Evolutionary conservation across 1,140 invertebrate genomes (phyloP), one percentile per base, ranked within the genome.

Genomic region (Camponotus floridanus): DNA sequence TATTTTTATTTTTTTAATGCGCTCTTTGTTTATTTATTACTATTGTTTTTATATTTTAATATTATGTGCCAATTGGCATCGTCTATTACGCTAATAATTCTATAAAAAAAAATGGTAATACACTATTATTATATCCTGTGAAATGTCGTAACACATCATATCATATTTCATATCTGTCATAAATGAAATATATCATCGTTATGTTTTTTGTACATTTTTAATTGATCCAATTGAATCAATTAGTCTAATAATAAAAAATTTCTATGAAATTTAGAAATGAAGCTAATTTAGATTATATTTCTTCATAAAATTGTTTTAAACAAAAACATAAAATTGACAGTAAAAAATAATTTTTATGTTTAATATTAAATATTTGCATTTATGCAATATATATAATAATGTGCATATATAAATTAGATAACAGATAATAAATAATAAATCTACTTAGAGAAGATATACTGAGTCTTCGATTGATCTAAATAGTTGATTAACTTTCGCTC

Each of bases 41-140:
- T 11, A 2, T 7, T 62, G 21, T 3, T 76, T 36, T 76, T 11
- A 33, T 5, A 76, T 76, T 61, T 39, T 11, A 65, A 3, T 7
- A 65, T 21, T 26, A 11, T 15, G 13, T 78, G 76, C 61, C 61
- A 78, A 67, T 51, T 78, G 76, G 42, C 42, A 9, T 67, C 13
- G 26, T 1, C 5, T n/a, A 42, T 62, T 8, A 59, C 26, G 18
- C 26, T 8, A 48, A 65, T 31, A 65, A 65, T 48, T 13, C 6
- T 51, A 2, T 31, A 48, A 51, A 78, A 51, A 78, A 67, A 78
- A 15, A 51, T 78, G 48, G n/a, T 0, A 21, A 42, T 21, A 42
- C 5, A 26, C 31, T 39, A n/a, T 33, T 51, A 36, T 33, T n/a
- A 64, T 4, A 3, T 21, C 1, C n/a, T 36, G 48, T 36, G 1